Evolutionary conservation across 2,797 vertebrate genomes (phyloP).

Genomic region (Eidolon dupreanum): DNA sequence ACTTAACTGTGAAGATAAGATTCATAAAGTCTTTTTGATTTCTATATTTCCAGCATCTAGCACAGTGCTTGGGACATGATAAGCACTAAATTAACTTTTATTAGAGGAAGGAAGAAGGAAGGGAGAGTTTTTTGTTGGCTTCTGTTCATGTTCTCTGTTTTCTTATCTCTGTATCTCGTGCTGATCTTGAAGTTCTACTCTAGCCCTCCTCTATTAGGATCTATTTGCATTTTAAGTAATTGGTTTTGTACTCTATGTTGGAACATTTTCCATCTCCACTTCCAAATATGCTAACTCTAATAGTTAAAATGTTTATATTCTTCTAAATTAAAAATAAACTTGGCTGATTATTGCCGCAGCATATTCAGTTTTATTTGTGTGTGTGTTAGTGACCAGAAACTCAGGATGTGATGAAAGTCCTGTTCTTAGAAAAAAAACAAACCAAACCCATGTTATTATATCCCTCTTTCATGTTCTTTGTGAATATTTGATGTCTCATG

Average conservation of each 20-base stretch:
- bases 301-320: background rate
- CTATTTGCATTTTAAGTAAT: background rate
- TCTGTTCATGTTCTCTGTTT: background rate
- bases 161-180: background rate
- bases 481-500: background rate
- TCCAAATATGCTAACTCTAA: background rate
- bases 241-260: background rate
- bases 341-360: background rate
- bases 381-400: background rate
- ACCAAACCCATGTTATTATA: background rate
- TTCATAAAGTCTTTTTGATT: background rate
- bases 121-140: background rate
- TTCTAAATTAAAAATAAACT: background rate
- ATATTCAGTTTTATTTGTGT: background rate
- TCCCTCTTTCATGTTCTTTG: background rate
- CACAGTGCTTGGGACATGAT: background rate
- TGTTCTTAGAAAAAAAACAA: background rate
- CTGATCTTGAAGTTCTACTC: background rate
- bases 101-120: background rate
- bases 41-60: background rate
- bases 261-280: background rate
- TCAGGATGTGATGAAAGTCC: background rate
- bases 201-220: background rate
- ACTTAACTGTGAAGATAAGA: background rate
- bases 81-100: background rate